phyloP scores from a whole-genome alignment of 2,888 invertebrate species.

The Nycteola revayana region DNA sequence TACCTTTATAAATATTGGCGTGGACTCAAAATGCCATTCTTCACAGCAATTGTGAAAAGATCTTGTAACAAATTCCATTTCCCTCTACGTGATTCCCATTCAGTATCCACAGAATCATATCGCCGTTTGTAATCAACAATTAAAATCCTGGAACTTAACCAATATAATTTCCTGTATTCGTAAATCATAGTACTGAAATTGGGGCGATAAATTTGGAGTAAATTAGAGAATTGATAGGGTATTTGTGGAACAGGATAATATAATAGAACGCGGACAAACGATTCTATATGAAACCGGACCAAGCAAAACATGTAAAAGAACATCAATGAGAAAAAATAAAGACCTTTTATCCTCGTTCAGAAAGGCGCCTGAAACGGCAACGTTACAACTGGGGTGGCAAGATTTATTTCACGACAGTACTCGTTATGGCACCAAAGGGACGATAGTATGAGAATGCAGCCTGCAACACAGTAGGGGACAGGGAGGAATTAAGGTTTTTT shows the following conservation, averaged over 20 bases:
- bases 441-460: conserved; percentile 58
- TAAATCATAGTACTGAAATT: conserved; percentile 26
- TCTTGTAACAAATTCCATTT: conserved; percentile 25
- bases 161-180: conserved; percentile 34
- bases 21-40: conserved; percentile 1
- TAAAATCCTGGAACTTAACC: conserved; percentile 34
- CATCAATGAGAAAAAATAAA: conserved; percentile 73
- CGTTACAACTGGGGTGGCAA: conserved; percentile 62
- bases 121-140: conserved; percentile 30
- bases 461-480: conserved; percentile 48
- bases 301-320: conserved; percentile 67
- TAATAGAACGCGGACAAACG: conserved; percentile 36
- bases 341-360: conserved; percentile 70
- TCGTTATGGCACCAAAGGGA: conserved; percentile 76
- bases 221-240: conserved; percentile 18
- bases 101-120: conserved; percentile 19
- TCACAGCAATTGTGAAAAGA: conserved; percentile 12
- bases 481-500: conserved; percentile 25
- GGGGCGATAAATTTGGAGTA: conserved; percentile 25
- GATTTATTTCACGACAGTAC: conserved; percentile 77
- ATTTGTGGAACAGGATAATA: conserved; percentile 13
- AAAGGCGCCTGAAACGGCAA: conserved; percentile 63
- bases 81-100: conserved; percentile 22
- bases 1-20: background rate
- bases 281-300: conserved; percentile 57